phyloP scores from a whole-genome alignment of 2,113 vertebrate genomes.

The Forbesichthys agassizii region DNA sequence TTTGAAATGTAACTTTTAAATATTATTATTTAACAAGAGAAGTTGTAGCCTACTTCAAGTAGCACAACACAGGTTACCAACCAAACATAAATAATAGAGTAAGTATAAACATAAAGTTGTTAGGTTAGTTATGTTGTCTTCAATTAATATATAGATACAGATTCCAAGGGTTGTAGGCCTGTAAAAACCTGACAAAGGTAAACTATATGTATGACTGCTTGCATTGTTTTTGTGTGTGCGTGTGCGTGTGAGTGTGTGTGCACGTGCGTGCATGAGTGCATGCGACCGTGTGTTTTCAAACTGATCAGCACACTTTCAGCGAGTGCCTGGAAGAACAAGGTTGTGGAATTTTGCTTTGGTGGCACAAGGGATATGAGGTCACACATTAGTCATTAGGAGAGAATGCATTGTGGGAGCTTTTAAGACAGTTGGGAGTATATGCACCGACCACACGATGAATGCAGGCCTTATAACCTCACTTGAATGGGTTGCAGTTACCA shows the following conservation, averaged over 20 bases:
- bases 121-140: too few species aligned
- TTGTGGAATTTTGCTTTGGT: constrained; percentile 78
- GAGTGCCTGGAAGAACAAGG: constrained; percentile 71
- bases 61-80: too few species aligned
- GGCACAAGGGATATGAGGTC: constrained; percentile 79
- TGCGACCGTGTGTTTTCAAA: constrained; percentile 6
- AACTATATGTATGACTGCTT: too few species aligned
- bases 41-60: not conserved
- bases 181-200: too few species aligned
- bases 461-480: constrained; percentile 77
- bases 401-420: constrained; percentile 81
- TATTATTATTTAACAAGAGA: constrained; percentile 55
- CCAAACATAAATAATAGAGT: too few species aligned
- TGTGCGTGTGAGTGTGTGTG: not conserved
- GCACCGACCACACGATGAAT: constrained; percentile 69
- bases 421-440: constrained; percentile 75
- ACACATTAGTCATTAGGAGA: constrained; percentile 76
- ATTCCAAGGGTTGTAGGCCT: too few species aligned
- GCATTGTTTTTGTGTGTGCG: too few species aligned
- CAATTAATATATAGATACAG: too few species aligned
- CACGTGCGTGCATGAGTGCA: not conserved
- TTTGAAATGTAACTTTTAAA: constrained; percentile 76
- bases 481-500: constrained; percentile 76
- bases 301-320: constrained; percentile 49
- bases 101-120: too few species aligned